phyloP scores from a whole-genome alignment of 2,888 invertebrate genomes.

The Troides oblongomaculatus region DNA sequence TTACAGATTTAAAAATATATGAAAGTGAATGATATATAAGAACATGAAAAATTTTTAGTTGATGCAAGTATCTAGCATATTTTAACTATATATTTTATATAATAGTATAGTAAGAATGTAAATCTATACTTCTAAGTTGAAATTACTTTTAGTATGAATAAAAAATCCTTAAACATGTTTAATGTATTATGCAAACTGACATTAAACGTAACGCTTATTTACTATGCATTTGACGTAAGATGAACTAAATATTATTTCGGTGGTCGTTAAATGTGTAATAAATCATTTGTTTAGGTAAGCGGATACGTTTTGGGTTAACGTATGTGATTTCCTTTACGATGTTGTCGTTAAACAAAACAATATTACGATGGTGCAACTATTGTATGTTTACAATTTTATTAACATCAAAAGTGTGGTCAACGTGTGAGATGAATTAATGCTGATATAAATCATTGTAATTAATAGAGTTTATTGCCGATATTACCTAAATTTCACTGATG shows the following conservation, averaged over 20 bases:
- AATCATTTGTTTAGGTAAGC: neutral
- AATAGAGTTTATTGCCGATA: too few relatives aligned
- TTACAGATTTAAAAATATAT: too few relatives aligned
- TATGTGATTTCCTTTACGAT: constrained; percentile 1
- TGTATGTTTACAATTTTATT: neutral
- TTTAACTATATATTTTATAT: too few relatives aligned
- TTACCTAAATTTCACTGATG: too few relatives aligned
- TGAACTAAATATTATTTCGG: constrained; percentile 10
- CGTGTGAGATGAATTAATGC: neutral
- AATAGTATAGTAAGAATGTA: neutral
- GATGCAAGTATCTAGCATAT: too few relatives aligned
- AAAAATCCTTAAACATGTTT: neutral
- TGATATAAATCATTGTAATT: neutral
- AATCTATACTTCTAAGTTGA: neutral
- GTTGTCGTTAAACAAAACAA: neutral
- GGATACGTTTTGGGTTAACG: neutral
- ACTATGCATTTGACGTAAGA: constrained; percentile 8
- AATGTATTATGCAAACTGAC: neutral
- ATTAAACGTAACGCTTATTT: neutral
- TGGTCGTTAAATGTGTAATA: constrained; percentile 1
- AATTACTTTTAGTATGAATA: neutral
- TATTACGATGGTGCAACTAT: neutral
- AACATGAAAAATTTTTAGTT: too few relatives aligned
- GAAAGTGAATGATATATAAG: too few relatives aligned
- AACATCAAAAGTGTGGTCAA: neutral